Percentiles rank a stretch among this genome's conserved stretches.
Conservation (phyloP, 2,113 vertebrate genomes). For the Symphodus melops region DNA sequence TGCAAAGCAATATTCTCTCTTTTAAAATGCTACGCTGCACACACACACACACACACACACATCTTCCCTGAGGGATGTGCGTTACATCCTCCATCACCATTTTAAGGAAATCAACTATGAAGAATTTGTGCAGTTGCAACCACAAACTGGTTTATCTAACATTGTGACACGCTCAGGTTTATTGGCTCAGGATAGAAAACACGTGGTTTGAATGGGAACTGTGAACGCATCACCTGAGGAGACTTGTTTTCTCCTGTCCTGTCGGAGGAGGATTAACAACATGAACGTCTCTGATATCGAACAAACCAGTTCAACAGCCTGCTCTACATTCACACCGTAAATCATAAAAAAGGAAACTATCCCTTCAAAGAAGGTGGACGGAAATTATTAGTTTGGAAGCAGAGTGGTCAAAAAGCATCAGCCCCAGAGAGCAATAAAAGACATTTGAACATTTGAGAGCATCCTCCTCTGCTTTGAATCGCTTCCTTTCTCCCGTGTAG, state of each 20-base stretch:
- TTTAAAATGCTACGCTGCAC: slow-evolving; percentile 9
- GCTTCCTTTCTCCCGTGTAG: slow-evolving; percentile 25
- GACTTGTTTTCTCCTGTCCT: neutral
- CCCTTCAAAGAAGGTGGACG: slow-evolving; percentile 47
- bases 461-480: slow-evolving; percentile 51
- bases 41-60: slow-evolving; percentile 6
- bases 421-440: slow-evolving; percentile 66
- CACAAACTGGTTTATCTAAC: slow-evolving; percentile 31
- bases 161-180: slow-evolving; percentile 20
- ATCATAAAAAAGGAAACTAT: slow-evolving; percentile 31
- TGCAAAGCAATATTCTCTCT: neutral
- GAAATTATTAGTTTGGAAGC: slow-evolving; percentile 62
- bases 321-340: slow-evolving; percentile 14
- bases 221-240: neutral
- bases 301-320: slow-evolving; percentile 12
- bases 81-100: slow-evolving; percentile 5
- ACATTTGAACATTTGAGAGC: slow-evolving; percentile 68
- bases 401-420: slow-evolving; percentile 58
- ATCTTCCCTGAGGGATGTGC: neutral
- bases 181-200: slow-evolving; percentile 9
- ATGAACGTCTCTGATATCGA: slow-evolving; percentile 17
- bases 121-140: neutral
- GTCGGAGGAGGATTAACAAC: slow-evolving; percentile 8
- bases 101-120: slow-evolving; percentile 7
- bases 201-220: slow-evolving; percentile 16